Evolutionary conservation across 2,888 invertebrate species (phyloP).

Genomic region (Drosophila anomelani): DNA sequence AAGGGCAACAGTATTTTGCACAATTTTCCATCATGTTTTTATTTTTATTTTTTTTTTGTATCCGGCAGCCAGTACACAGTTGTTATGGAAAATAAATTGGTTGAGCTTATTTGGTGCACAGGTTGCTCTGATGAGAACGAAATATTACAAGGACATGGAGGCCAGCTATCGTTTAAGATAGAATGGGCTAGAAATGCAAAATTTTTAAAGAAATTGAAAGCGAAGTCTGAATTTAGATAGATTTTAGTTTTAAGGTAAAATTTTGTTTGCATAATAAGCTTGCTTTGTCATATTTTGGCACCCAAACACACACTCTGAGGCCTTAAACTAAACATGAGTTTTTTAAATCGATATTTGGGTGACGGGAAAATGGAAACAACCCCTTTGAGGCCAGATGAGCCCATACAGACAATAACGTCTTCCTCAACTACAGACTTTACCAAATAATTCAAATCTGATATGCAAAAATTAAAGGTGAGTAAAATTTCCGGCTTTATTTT

Average conservation of each 20-base stretch:
- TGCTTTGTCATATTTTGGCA: slow-evolving; percentile 38
- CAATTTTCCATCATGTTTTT: slow-evolving; percentile 9
- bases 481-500: slow-evolving; percentile 2
- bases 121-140: slow-evolving; percentile 49
- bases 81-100: slow-evolving; percentile 74
- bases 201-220: background rate
- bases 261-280: background rate
- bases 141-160: slow-evolving; percentile 31
- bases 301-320: slow-evolving; percentile 31
- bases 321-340: slow-evolving; percentile 52
- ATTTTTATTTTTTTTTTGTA: slow-evolving; percentile 7
- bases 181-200: background rate
- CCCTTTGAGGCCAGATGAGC: slow-evolving; percentile 6
- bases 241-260: background rate
- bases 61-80: slow-evolving; percentile 40
- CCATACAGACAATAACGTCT: slow-evolving; percentile 1
- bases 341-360: slow-evolving; percentile 43
- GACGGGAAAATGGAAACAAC: slow-evolving; percentile 7
- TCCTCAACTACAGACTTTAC: background rate
- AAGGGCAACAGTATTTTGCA: slow-evolving; percentile 50
- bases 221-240: background rate
- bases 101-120: slow-evolving; percentile 61
- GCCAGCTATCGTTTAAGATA: background rate
- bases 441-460: slow-evolving; percentile 10
- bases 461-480: background rate